Base-by-base conservation (phyloP, 2,888 invertebrate species). In the Celastrina argiolus region DNA sequence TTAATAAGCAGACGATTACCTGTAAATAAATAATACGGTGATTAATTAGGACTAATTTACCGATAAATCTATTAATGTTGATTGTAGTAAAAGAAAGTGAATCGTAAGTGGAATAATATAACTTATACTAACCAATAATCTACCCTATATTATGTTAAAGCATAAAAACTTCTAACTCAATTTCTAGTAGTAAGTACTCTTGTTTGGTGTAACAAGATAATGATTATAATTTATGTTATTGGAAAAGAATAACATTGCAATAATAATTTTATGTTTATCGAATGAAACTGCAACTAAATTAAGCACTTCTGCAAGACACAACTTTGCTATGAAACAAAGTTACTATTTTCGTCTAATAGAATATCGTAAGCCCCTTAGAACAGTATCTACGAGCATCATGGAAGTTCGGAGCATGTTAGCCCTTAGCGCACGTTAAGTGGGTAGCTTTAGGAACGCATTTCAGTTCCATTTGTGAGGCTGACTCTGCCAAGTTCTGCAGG, bases 401-500 rank as follows among this genome's bases (percentile, higher is more conserved):
- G 12, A 61, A 61, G 61, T 61, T 61, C 61, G 22, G 58, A 58
- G 51, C 59, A 22, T 61, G 34, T 59, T 36, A 61, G 39, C 34
- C 61, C 61, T 61, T 61, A 66, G 66, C 68, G 64, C 68, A 59
- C 56, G 65, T 70, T 67, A 69, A 71, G 67, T 70, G 77, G 76
- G 72, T 76, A 79, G 78, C 78, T 78, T 79, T 75, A 72, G 71
- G 70, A 74, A 72, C 73, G 65, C 56, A 76, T 75, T 78, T 78
- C 73, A 70, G 74, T 77, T 75, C 70, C 66, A 80, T 80, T 82
- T 80, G 78, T 76, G 75, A 82, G 79, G 73, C 79, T 77, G 80
- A 83, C 81, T 85, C 56, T 76, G 79, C 73, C 72, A 84, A 85
- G 80, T 86, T 82, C 80, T 70, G 56, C 75, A 76, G 80, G 79